Evolutionary conservation across 2,888 invertebrate genomes (phyloP), one percentile per base, ranked within the genome.

Genomic region (Nymphalis polychloros): DNA sequence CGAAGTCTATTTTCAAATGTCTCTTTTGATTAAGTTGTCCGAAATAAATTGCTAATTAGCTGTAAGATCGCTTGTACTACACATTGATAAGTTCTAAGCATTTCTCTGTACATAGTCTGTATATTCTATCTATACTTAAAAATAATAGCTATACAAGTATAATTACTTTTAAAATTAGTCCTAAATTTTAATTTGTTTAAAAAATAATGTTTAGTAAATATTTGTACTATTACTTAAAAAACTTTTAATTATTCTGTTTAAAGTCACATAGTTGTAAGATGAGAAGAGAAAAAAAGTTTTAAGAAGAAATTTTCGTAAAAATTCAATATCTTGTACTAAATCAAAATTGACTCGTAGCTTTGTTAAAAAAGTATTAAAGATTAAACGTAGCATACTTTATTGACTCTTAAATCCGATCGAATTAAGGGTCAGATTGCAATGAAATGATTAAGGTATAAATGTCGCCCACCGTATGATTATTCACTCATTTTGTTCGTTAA

Each of bases 401-500:
- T 35, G 57, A 57, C n/a, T 41, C 57, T 57, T 57, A 57, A 57
- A 41, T 2, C 19, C 6, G 13, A 19, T 35, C 3, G 1, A 10
- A 10, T 19, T 57, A 57, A 35, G 35, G 19, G 13, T 35, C 10
- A 57, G 41, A 57, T 5, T 57, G 17, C n/a, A 35, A 19, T 57
- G 31, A n/a, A 55, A 6, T 13, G 27, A 27, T 53, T 41, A 35
- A 41, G 19, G 19, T 13, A 41, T 27, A 65, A 47, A 48, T 31
- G 67, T 64, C 49, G 70, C 67, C 72, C 59, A 53, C 57, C 60
- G 70, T 70, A 68, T 59, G 64, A 73, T 72, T 73, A 73, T 73
- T 73, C 70, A 72, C 67, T 68, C 70, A 66, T 72, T 72, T 71
- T 65, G 74, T 67, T 72, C 70, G 72, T 74, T 75, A 79, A 72